These are phyloP conservation scores for Platyrinchus mystaceus DNA, from an alignment of 2,797 vertebrate species.

Conservation along the genomic window DNA sequence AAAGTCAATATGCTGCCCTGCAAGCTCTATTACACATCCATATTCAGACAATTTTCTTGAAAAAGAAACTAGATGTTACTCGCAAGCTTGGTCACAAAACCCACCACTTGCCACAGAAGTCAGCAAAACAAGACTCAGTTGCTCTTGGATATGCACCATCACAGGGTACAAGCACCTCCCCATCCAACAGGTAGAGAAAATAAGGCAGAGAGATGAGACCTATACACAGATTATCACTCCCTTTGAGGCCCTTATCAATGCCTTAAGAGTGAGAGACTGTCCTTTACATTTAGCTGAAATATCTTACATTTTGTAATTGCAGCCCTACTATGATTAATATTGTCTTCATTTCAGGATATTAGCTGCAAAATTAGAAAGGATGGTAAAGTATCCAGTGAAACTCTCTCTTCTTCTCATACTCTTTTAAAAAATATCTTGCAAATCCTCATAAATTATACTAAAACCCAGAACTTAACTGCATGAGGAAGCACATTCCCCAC, in stretches of 20 bases:
- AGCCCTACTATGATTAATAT: neutral
- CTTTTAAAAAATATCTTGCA: neutral
- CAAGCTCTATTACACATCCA: neutral
- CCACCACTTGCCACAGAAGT: neutral
- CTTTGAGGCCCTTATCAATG: neutral
- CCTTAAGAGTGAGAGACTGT: neutral
- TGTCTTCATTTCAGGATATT: neutral
- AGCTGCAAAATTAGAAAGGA: neutral
- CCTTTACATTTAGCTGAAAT: neutral
- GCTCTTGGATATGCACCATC: neutral
- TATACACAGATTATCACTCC: rapidly evolving
- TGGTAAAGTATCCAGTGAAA: neutral
- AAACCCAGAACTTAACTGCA: conserved; percentile 8
- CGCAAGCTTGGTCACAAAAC: neutral
- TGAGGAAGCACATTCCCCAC: neutral
- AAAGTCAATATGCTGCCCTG: rapidly evolving
- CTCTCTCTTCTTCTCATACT: neutral
- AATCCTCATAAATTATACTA: neutral
- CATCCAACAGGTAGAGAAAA: neutral
- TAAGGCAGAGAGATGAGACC: neutral
- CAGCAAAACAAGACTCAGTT: neutral
- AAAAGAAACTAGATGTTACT: neutral
- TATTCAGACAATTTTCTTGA: neutral
- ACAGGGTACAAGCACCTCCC: neutral
- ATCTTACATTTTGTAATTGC: neutral